Evolutionary conservation across 2,113 vertebrate genomes (phyloP), one percentile per base, ranked within the genome.

Genomic region (Euleptes europaea): DNA sequence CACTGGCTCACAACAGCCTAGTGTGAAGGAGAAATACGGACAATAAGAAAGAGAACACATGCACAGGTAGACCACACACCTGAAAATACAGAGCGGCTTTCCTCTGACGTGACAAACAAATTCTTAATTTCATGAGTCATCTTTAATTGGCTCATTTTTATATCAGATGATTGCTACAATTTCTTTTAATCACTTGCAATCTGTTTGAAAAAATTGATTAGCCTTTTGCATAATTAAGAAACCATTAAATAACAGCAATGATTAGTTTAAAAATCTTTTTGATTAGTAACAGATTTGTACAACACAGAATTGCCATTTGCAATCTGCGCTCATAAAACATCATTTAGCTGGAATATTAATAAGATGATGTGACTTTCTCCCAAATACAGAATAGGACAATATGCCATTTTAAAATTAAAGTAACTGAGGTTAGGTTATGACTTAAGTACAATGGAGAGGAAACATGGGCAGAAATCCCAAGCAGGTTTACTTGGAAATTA

Each of bases 141-240:
- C 77, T 86, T 74, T 90, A 92, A 91, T 6, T 1, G 92, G 90
- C 88, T 84, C 86, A 90, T 93, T 95, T 85, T 92, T 84, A 76
- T 88, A 92, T 91, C 78, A 84, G 90, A 92, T 94, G 90, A 93
- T 92, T 93, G 28, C 44, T 35, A 54, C 44, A 91, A 83, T 89
- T 87, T 90, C 84, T 91, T 86, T 87, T 91, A 94, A 94, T 94
- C 90, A 92, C 88, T 86, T 92, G 80, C 88, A 89, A 70, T 92
- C 75, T 85, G 83, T 92, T 90, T 92, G 77, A 78, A 75, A 84
- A 93, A 89, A 93, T 77, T 87, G 80, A 93, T 94, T 92, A 92
- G 57, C 79, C 88, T 26, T 82, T 91, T 90, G 83, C 69, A 89
- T 93, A 94, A 93, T 92, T 94, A 94, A 88, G 84, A 92, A 87